phyloP scores from a whole-genome alignment of 2,888 invertebrate genomes.

The Pseudoips prasinana region DNA sequence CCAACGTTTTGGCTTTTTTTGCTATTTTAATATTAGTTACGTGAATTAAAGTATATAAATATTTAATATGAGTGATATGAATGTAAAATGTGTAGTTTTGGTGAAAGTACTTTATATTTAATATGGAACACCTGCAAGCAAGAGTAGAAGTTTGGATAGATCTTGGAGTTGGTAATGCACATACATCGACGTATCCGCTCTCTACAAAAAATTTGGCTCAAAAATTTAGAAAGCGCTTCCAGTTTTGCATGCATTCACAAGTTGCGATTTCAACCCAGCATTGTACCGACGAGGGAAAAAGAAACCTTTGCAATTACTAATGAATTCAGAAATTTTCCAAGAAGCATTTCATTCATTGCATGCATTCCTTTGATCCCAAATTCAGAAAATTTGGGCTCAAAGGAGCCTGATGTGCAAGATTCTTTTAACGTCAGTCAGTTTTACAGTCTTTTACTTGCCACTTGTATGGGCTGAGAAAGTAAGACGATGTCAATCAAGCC shows the following conservation, averaged over 20 bases:
- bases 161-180: slow-evolving; percentile 12
- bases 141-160: slow-evolving; percentile 12
- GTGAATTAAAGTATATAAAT: no score
- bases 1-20: no score
- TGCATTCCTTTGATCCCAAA: no score
- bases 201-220: slow-evolving; percentile 12
- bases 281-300: slow-evolving; percentile 14
- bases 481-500: slow-evolving; percentile 1
- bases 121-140: slow-evolving; percentile 10
- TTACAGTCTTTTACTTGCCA: not conserved
- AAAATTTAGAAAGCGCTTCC: slow-evolving; percentile 13
- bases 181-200: slow-evolving; percentile 16
- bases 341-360: no score
- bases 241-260: slow-evolving; percentile 17
- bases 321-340: slow-evolving; percentile 7
- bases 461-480: slow-evolving; percentile 1
- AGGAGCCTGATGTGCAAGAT: not conserved
- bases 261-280: slow-evolving; percentile 20
- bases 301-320: slow-evolving; percentile 11
- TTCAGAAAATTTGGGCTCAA: not conserved
- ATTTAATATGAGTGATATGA: no score
- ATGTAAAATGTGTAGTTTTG: no score
- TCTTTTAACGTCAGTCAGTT: not conserved
- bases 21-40: no score
- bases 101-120: no score